These are phyloP conservation scores for Mya arenaria DNA, from an alignment of 1,140 invertebrate genomes.

Conservation along the genomic window DNA sequence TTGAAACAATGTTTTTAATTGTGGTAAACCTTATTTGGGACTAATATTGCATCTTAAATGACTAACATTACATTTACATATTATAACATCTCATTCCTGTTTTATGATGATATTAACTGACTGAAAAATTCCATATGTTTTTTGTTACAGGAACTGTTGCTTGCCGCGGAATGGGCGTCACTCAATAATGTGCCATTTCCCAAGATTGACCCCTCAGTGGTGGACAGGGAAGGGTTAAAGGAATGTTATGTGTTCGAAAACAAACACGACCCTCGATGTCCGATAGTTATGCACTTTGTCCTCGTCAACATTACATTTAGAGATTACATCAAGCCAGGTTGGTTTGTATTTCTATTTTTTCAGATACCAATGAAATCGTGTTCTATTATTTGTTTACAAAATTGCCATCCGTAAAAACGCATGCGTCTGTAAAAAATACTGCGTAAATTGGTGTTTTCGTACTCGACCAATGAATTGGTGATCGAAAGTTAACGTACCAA, in stretches of 20 bases:
- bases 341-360: neutral
- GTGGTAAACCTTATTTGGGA: no score
- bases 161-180: slow-evolving; percentile 82
- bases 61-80: neutral
- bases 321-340: slow-evolving; percentile 80
- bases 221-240: slow-evolving; percentile 78
- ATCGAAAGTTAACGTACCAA: slow-evolving; percentile 11
- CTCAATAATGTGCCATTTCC: slow-evolving; percentile 82
- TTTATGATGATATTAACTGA: no score
- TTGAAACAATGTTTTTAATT: no score
- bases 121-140: neutral
- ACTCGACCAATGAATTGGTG: no score
- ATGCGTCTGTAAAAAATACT: no score
- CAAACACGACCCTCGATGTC: slow-evolving; percentile 80
- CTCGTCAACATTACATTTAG: slow-evolving; percentile 81
- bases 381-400: no score
- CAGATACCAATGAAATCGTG: no score
- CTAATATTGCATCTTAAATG: no score
- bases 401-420: no score
- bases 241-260: slow-evolving; percentile 83
- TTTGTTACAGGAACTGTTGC: slow-evolving; percentile 78
- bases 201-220: slow-evolving; percentile 79
- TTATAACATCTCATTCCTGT: neutral
- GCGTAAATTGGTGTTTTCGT: no score
- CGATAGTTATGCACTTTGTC: slow-evolving; percentile 82